A percentile compares a stretch with the other conserved stretches of the same genome.
These are phyloP conservation scores for Frankliniella fusca DNA, from an alignment of 2,888 invertebrate species.

Conservation along the genomic window DNA sequence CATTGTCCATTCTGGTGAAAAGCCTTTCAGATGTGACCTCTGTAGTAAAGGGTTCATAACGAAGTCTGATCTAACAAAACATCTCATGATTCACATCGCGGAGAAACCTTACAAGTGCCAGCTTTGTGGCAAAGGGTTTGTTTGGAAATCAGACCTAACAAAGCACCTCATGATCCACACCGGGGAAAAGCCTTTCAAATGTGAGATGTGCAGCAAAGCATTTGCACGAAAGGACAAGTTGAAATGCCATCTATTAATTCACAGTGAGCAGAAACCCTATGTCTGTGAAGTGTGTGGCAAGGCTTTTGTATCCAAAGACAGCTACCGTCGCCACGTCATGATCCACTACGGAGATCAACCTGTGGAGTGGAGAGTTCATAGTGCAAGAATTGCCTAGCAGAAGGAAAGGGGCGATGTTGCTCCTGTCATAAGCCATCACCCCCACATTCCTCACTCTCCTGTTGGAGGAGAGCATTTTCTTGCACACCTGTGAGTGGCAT, in stretches of 20 bases:
- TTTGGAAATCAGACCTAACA: conserved; percentile 2
- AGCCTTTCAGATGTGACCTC: conserved; percentile 6
- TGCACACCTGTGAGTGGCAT: neutral
- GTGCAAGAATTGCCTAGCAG: conserved; percentile 17
- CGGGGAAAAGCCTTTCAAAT: neutral
- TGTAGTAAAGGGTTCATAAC: conserved; percentile 6
- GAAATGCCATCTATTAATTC: conserved; percentile 6
- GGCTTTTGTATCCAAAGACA: conserved; percentile 9
- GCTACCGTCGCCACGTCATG: conserved; percentile 8
- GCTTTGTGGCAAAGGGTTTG: conserved; percentile 12
- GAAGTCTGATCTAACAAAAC: neutral
- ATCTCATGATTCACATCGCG: conserved; percentile 8
- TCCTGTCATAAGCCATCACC: neutral
- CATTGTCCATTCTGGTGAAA: conserved; percentile 12
- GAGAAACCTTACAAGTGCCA: conserved; percentile 20
- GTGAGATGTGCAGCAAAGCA: conserved; percentile 17
- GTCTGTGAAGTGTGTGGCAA: conserved; percentile 11
- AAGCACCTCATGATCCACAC: conserved; percentile 12
- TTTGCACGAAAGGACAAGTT: conserved; percentile 10
- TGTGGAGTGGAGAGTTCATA: neutral
- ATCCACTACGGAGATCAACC: conserved; percentile 11
- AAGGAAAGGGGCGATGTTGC: neutral
- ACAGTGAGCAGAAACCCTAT: conserved; percentile 4
- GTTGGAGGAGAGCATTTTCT: conserved; percentile 14
- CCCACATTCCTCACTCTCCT: neutral